Evolutionary conservation across 1,140 invertebrate species (phyloP), one percentile per base, ranked within the genome.

Genomic region (Triops longicaudatus): DNA sequence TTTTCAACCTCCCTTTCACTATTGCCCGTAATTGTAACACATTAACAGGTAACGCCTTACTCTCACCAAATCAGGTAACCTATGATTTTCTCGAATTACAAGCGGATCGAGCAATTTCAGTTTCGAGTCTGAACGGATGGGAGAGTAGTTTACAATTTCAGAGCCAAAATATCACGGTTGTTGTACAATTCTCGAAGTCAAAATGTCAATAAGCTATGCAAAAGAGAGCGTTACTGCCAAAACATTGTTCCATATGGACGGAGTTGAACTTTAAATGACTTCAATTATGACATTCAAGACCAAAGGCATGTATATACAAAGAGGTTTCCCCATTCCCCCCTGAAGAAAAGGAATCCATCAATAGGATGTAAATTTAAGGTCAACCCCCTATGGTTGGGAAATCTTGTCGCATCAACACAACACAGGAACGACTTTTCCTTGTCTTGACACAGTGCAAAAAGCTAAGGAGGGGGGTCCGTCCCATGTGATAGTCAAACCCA

Each of bases 331-430:
- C 14, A n/a, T n/a, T n/a, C n/a, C n/a, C n/a, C n/a, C n/a, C n/a
- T n/a, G n/a, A n/a, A n/a, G 22, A 22, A 63, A 63, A 63, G 22
- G 50, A 63, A 63, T 63, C 50, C 22, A 63, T 63, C 50, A 63
- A 63, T 63, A 63, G 50, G 50, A 63, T 63, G n/a, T 63, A 63
- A 63, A 63, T 63, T 63, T 63, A 10, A 63, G 50, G 50, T 63
- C 22, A 63, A 63, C 50, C 50, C 50, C 50, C 50, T 17, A 63
- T 6, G 50, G 50, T 63, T 63, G 50, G 50, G 50, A 63, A 63
- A 63, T 63, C 50, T 63, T 63, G 50, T 63, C 50, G 50, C 50
- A 63, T 63, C 50, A 63, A 63, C 10, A 10, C 50, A 63, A 63
- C 50, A 63, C 10, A 63, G 17, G 17, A 63, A 22, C 50, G 50